These are phyloP conservation scores for Aptenodytes patagonicus DNA, from an alignment of 2,113 vertebrate species.

Conservation along the genomic window DNA sequence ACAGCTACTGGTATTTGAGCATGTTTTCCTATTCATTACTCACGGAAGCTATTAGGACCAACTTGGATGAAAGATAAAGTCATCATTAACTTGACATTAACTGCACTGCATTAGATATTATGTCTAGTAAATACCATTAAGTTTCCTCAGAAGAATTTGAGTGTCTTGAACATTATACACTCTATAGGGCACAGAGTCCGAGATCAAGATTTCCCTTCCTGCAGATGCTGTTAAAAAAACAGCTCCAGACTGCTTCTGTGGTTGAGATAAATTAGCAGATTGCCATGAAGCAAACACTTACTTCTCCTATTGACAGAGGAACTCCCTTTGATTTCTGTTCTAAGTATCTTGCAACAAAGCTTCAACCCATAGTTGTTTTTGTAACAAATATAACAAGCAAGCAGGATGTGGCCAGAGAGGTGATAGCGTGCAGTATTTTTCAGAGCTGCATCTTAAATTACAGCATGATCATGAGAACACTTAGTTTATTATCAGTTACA, in stretches of 20 bases:
- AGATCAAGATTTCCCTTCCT: background rate
- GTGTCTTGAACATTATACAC: background rate
- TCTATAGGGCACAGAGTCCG: background rate
- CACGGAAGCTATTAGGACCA: background rate
- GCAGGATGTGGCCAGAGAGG: background rate
- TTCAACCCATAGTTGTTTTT: background rate
- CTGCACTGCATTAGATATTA: background rate
- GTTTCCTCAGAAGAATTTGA: background rate
- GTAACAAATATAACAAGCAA: background rate
- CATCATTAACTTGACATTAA: background rate
- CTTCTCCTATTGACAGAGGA: background rate
- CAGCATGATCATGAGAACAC: background rate
- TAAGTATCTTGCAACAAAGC: background rate
- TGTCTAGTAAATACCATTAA: background rate
- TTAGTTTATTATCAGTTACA: background rate
- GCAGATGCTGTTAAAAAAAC: background rate
- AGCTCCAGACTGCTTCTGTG: background rate
- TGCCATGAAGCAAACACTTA: background rate
- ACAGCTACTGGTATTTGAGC: background rate
- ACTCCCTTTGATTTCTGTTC: background rate
- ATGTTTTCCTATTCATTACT: background rate
- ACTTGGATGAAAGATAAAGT: background rate
- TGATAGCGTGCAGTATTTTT: background rate
- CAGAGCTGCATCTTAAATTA: background rate
- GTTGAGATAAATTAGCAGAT: background rate